Percentiles rank a stretch among this genome's conserved stretches.
Conservation (phyloP, 2,888 invertebrate genomes). For the Lasioglossum malachurum region DNA sequence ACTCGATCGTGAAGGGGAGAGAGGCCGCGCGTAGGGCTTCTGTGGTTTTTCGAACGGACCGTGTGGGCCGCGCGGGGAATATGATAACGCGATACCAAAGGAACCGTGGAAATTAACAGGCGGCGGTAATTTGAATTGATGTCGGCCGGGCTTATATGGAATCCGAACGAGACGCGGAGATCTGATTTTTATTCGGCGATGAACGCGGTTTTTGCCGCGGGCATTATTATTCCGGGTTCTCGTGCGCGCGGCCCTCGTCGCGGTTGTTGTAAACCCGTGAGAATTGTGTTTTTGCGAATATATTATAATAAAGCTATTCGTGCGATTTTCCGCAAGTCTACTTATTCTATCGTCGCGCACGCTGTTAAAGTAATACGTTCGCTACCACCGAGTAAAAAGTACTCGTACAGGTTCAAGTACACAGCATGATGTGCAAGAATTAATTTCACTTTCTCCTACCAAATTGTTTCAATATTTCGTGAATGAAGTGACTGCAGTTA, state of each 20-base stretch:
- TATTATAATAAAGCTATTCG: neutral
- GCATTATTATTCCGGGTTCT: neutral
- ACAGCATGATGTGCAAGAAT: too few species aligned
- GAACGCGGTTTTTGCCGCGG: neutral
- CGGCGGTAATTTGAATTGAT: conserved; percentile 37
- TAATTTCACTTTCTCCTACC: too few species aligned
- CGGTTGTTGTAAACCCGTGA: neutral
- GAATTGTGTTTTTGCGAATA: neutral
- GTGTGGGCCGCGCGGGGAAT: neutral
- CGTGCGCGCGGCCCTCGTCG: neutral
- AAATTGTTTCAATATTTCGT: too few species aligned
- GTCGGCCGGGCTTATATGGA: neutral
- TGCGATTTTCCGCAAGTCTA: too few species aligned
- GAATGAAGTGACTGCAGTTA: too few species aligned
- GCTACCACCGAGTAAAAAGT: too few species aligned
- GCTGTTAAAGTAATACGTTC: too few species aligned
- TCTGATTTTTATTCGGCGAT: neutral
- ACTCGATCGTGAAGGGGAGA: conserved; percentile 33
- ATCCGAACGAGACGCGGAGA: neutral
- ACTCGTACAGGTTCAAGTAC: too few species aligned
- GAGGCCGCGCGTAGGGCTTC: neutral
- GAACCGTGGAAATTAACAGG: conserved; percentile 46
- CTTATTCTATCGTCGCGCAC: too few species aligned
- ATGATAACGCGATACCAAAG: conserved; percentile 31
- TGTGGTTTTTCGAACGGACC: conserved; percentile 40